These are phyloP conservation scores for cattle (Bos taurus) DNA, from an alignment of 2,113 vertebrate species.

Conservation along the genomic window ARS-UCD2.0 NC_037331.1:59989501-59990000, in stretches of 20 bases:
- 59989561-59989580: not conserved
- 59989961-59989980: too few species aligned
- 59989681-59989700: conserved; percentile 56
- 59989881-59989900: not conserved
- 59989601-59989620: not conserved
- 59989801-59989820: not conserved
- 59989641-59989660: conserved; percentile 23
- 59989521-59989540: too few species aligned
- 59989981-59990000: not conserved
- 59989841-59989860: not conserved
- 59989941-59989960: not conserved
- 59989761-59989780: not conserved
- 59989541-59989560: not conserved
- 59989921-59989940: not conserved
- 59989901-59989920: not conserved
- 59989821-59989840: not conserved
- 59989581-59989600: not conserved
- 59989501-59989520: too few species aligned
- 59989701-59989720: conserved; percentile 1
- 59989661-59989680: conserved; percentile 30
- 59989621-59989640: not conserved
- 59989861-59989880: not conserved
- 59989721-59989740: not conserved
- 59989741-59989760: not conserved
- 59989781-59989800: not conserved